Base-by-base conservation (phyloP, 1,140 invertebrate genomes). In the Cotesia typhae region DNA sequence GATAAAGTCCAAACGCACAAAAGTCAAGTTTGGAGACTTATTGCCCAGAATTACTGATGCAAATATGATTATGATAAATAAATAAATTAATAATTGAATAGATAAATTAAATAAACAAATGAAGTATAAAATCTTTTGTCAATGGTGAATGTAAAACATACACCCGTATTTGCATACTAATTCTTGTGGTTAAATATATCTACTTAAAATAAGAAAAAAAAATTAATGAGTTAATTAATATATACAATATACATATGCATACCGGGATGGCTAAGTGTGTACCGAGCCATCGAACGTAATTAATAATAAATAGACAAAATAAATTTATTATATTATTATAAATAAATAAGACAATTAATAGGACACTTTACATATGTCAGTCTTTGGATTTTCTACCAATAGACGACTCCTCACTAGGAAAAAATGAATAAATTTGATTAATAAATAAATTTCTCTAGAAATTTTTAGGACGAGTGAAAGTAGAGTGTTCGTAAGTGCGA, bases 1-100 rank as follows among this genome's bases (percentile, higher is more conserved):
- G 28, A 28, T 28, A 78, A 84, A 83, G 85, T 85, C 84, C 83
- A 85, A 86, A 83, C 83, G 83, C 83, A 86, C 85, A 86, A 86
- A 82, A 76, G 79, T 79, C 78, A 67, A 78, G 82, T 86, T 85
- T 85, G 81, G 82, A 82, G 78, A 79, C 52, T 74, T 83, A 84
- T 76, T 71, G 78, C 78, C 55, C 76, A 80, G 67, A 51, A 9
- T 28, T 17, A 20, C 47, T 51, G 38, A 60, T 66, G 63, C 64
- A 52, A 72, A 60, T 67, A 59, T 38, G 63, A 35, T 14, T 47
- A 59, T 38, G 63, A 35, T 14, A 38, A 41, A 51, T 28, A 38
- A 47, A 36, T 63, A 65, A 7, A 63, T 28, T 47, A 9, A 47
- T 9, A 47, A 7, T 47, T 47, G 10, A 9, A 47, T 47, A 47